Percentiles rank a stretch among this genome's conserved stretches.
phyloP scores from a whole-genome alignment of 1,140 invertebrate species.

The Dendrolimus kikuchii region DNA sequence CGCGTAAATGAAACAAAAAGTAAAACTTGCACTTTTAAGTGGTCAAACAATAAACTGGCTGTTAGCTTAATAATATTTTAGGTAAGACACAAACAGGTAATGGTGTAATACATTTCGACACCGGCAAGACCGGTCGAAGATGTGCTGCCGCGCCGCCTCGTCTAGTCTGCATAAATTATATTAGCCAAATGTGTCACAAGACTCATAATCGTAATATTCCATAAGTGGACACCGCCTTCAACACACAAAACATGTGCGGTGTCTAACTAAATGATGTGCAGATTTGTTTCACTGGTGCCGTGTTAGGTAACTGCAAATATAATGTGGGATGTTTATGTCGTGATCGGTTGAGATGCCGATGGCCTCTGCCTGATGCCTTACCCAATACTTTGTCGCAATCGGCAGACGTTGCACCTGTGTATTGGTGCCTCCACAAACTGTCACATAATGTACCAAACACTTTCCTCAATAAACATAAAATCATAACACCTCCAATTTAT shows the following conservation, averaged over 20 bases:
- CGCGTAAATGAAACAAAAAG: too few species aligned
- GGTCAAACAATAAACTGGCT: too few species aligned
- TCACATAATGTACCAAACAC: conserved; percentile 34
- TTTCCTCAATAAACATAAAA: conserved; percentile 4
- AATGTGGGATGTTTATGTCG: conserved; percentile 61
- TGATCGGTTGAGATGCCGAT: conserved; percentile 52
- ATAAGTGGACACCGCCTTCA: conserved; percentile 2
- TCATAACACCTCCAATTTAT: too few species aligned
- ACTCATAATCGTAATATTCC: conserved; percentile 13
- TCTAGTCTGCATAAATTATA: conserved; percentile 20
- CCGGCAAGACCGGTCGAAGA: conserved; percentile 19
- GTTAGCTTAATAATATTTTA: conserved; percentile 7
- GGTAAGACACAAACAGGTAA: conserved; percentile 8
- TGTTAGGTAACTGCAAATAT: conserved; percentile 53
- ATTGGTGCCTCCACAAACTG: conserved; percentile 54
- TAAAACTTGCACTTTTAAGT: too few species aligned
- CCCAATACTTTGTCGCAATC: conserved; percentile 63
- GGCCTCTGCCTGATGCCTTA: conserved; percentile 57
- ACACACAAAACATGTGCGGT: conserved; percentile 18
- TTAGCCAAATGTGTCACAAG: conserved; percentile 8
- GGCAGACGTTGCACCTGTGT: conserved; percentile 58
- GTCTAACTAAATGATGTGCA: conserved; percentile 40
- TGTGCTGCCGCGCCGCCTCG: conserved; percentile 12
- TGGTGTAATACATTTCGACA: conserved; percentile 27
- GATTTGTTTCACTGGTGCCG: conserved; percentile 50